phyloP scores from a whole-genome alignment of 2,888 invertebrate species.

The Aphodius granarius region DNA sequence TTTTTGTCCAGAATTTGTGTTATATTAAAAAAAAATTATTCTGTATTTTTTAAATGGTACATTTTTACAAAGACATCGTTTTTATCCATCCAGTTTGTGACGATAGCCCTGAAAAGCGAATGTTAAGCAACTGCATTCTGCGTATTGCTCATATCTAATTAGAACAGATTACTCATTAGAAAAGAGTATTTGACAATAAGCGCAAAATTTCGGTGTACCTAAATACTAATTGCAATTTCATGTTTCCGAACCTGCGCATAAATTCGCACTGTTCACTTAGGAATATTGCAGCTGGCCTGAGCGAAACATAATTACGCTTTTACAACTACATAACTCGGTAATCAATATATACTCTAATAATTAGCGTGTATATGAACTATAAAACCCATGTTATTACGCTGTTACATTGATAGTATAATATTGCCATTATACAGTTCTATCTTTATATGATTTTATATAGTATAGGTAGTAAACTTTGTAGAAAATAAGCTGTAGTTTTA shows the following conservation, averaged over 20 bases:
- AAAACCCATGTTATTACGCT: slow-evolving; percentile 2
- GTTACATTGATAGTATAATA: background rate
- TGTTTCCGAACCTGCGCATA: slow-evolving; percentile 4
- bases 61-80: no score
- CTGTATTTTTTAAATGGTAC: no score
- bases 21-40: no score
- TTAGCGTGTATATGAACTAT: background rate
- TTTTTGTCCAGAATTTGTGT: no score
- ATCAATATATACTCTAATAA: slow-evolving; percentile 9
- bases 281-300: slow-evolving; percentile 3
- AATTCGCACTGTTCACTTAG: slow-evolving; percentile 11
- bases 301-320: slow-evolving; percentile 13
- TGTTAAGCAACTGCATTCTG: background rate
- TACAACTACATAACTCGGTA: slow-evolving; percentile 6
- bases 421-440: background rate
- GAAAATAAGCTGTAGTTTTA: no score
- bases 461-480: no score
- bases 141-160: background rate
- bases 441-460: no score
- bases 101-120: no score
- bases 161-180: background rate
- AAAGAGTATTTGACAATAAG: background rate
- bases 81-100: no score
- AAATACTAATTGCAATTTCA: slow-evolving; percentile 1
- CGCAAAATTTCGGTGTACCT: background rate